Conservation (phyloP, 2,888 invertebrate genomes). For the Caenorhabditis sp. region DNA sequence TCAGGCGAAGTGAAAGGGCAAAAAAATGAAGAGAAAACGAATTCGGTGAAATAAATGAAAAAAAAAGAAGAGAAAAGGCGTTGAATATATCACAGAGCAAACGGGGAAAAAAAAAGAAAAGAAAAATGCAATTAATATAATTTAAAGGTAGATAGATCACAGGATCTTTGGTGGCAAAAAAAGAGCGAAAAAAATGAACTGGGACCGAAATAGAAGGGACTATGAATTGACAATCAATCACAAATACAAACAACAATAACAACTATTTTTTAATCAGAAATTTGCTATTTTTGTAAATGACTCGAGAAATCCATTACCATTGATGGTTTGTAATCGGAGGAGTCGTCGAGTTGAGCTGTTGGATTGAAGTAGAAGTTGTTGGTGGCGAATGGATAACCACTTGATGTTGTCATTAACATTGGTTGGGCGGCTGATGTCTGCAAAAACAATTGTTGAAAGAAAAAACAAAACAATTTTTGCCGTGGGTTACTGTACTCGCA, state of each 20-base stretch:
- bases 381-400: constrained; percentile 13
- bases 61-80: neutral
- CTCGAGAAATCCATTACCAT: constrained; percentile 22
- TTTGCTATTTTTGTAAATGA: constrained; percentile 1
- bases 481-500: too few relatives aligned
- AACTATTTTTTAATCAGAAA: neutral
- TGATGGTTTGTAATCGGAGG: constrained; percentile 1
- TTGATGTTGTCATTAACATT: constrained; percentile 19
- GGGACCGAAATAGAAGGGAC: neutral
- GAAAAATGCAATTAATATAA: neutral
- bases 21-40: neutral
- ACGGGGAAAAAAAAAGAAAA: neutral
- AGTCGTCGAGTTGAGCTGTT: constrained; percentile 10
- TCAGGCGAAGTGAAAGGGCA: constrained; percentile 1
- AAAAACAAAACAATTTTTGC: too few relatives aligned
- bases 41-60: neutral
- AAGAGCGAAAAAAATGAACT: neutral
- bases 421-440: neutral
- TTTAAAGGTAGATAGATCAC: constrained; percentile 9
- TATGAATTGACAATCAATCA: constrained; percentile 5
- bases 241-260: neutral
- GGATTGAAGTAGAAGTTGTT: constrained; percentile 17
- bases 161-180: constrained; percentile 3
- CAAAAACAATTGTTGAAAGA: neutral
- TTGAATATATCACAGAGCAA: neutral